These are phyloP conservation scores for Ephestia elutella DNA, from an alignment of 1,140 invertebrate species.

Conservation along the genomic window DNA sequence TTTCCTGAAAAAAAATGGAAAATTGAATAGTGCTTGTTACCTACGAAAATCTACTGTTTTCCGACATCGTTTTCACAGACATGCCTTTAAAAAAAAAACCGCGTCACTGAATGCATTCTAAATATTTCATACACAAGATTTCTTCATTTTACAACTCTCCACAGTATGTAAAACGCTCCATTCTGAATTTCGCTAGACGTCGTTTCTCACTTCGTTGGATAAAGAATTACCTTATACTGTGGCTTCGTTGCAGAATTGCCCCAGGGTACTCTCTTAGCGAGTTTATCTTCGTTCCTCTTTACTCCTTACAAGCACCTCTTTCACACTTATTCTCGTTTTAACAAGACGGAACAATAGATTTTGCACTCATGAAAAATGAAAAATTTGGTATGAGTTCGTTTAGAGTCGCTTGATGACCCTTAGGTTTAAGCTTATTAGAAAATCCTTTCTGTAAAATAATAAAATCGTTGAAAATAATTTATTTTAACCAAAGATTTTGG, in stretches of 20 bases:
- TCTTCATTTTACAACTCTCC: not conserved
- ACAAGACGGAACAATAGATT: not conserved
- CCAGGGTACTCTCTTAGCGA: constrained; percentile 1
- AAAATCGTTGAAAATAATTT: too few relatives aligned
- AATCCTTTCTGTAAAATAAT: too few relatives aligned
- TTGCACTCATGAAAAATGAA: not conserved
- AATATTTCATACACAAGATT: too few relatives aligned
- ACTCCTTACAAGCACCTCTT: not conserved
- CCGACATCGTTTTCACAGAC: too few relatives aligned
- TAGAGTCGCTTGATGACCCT: too few relatives aligned
- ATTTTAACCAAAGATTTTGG: too few relatives aligned
- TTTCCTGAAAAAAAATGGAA: too few relatives aligned
- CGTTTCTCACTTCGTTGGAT: not conserved
- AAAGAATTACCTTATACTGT: constrained; percentile 7
- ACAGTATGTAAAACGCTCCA: not conserved
- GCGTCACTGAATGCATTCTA: too few relatives aligned
- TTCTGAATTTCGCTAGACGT: not conserved
- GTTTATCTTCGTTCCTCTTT: not conserved
- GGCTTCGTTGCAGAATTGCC: not conserved
- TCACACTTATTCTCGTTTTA: not conserved
- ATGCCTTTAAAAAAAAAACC: too few relatives aligned
- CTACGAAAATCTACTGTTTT: too few relatives aligned
- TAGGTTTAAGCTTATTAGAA: too few relatives aligned
- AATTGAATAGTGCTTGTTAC: too few relatives aligned
- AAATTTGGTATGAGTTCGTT: not conserved